Base-by-base conservation (phyloP, 2,113 vertebrate genomes). In the Pollimyrus isidori region DNA sequence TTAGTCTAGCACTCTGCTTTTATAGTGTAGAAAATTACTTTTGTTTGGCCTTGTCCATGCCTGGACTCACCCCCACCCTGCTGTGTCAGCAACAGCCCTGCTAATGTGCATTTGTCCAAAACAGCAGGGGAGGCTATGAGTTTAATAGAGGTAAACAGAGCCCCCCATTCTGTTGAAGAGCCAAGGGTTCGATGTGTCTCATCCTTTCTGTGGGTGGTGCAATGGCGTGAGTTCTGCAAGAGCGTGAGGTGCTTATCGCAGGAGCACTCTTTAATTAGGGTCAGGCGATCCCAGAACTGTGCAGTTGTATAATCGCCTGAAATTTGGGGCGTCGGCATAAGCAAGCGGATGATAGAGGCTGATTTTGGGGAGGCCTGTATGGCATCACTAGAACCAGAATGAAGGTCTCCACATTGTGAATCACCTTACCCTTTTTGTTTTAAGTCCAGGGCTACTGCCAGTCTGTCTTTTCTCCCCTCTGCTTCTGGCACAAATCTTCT, bases 271-370 rank as follows among this genome's bases (percentile, higher is more conserved):
- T 76, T 90, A 90, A 90, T 90, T 86, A 45, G 85, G 89, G 73
- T 87, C 76, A 56, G 58, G 62, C 13, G 42, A 62, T 30, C 35
- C 53, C 56, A 50, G 48, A 87, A 52, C 48, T 56, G 89, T 46
- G 65, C 89, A 19, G 85, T 56, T 87, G 89, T 87, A 48, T 87
- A 87, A 80, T 76, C 35, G 73, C 58, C 69, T 82, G 73, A 23
- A 87, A 90, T 58, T 50, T 53, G 46, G 86, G 21, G 26, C 30
- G 50, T 88, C n/a, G 15, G 89, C 50, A 87, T 53, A 48, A 87
- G 85, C 50, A 56, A 13, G 39, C 0, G 15, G 35, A 42, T 42
- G 35, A 35, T 42, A 39, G 73, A 42, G 73, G 1, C 73, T 42
- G 73, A 19, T 80, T 39, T n/a, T 65, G 73, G 73, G 35, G 5